Percentiles rank a stretch among this genome's conserved stretches.
Conservation (phyloP, 30 jellyfish, hydroid and myxozoan genomes). For the Hydractinia echinata region DNA sequence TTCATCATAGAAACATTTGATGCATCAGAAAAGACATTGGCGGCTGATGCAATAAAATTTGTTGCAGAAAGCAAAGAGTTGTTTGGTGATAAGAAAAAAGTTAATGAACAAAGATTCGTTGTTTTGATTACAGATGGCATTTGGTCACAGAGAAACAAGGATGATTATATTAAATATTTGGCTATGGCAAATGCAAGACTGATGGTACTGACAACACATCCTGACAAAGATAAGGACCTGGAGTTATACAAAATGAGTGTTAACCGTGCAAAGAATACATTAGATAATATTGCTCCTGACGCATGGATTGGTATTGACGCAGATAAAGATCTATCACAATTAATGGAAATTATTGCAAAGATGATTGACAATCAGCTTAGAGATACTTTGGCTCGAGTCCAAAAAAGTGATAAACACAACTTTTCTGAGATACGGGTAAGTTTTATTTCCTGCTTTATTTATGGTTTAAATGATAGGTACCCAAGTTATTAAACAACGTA, state of each 20-base stretch:
- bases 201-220: slow-evolving; percentile 14
- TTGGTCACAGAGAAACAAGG: slow-evolving; percentile 1
- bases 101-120: slow-evolving; percentile 11
- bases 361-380: neutral
- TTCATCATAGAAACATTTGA: slow-evolving; percentile 5
- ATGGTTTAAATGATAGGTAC: no score
- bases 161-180: neutral
- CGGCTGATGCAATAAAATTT: slow-evolving; percentile 16
- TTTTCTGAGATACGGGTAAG: no score
- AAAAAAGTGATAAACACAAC: no score
- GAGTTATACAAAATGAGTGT: neutral
- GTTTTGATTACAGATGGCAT: slow-evolving; percentile 22
- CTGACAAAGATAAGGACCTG: neutral
- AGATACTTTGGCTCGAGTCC: neutral
- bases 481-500: no score
- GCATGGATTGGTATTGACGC: slow-evolving; percentile 20
- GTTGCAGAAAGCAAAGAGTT: slow-evolving; percentile 17
- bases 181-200: slow-evolving; percentile 10
- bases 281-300: slow-evolving; percentile 3
- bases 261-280: neutral
- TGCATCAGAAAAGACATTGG: slow-evolving; percentile 22
- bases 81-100: neutral
- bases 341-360: neutral
- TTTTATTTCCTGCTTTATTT: no score
- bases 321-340: neutral